Evolutionary conservation across 1,140 invertebrate species (phyloP).

Genomic region (Aethina tumida): DNA sequence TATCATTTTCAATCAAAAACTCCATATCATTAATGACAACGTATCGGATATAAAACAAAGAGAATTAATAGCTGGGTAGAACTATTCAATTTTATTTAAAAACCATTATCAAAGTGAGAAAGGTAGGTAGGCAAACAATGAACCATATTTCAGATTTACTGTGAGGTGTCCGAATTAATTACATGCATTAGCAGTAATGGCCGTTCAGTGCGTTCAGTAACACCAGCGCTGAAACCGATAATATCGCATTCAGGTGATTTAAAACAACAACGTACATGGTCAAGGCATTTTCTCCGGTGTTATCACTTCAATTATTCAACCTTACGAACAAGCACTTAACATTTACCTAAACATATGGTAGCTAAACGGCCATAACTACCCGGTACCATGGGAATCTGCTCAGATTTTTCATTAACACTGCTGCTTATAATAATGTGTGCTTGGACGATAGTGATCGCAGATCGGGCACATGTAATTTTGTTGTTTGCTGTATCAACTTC

Average conservation of each 20-base stretch:
- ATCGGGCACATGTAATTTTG: no score
- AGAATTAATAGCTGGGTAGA: no score
- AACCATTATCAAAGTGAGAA: no score
- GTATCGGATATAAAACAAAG: no score
- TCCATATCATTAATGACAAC: no score
- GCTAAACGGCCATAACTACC: slow-evolving; percentile 3
- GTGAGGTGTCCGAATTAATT: slow-evolving; percentile 19
- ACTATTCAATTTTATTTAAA: no score
- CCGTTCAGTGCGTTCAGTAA: slow-evolving; percentile 14
- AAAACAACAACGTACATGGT: slow-evolving; percentile 20
- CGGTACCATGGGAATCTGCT: no score
- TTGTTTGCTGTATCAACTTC: no score
- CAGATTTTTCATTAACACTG: no score
- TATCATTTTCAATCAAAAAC: no score
- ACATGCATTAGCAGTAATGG: slow-evolving; percentile 18
- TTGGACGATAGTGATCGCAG: no score
- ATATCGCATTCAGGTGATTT: slow-evolving; percentile 15
- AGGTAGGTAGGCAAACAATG: slow-evolving; percentile 14
- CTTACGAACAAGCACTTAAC: slow-evolving; percentile 10
- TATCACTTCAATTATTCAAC: slow-evolving; percentile 16
- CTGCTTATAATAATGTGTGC: no score
- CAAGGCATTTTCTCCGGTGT: slow-evolving; percentile 15
- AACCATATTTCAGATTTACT: slow-evolving; percentile 19
- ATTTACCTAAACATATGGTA: slow-evolving; percentile 7
- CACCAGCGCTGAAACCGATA: slow-evolving; percentile 10